Base-by-base conservation (phyloP, 2,888 invertebrate species). In the Rotaria magnacalcarata region DNA sequence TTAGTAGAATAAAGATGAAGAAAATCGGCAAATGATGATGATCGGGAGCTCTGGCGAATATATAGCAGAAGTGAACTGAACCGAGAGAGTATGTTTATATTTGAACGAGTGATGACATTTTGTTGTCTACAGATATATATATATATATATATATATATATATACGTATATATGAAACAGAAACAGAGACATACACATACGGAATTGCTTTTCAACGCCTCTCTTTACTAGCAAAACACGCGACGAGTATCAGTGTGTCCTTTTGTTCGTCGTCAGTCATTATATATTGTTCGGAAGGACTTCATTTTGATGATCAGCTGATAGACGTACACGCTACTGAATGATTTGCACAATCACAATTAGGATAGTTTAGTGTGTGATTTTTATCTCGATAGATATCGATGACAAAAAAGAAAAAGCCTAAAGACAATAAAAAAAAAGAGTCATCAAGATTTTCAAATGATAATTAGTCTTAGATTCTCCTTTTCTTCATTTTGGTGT, bases 61-160 rank as follows among this genome's bases (percentile, higher is more conserved):
- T 67, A 67, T 67, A 8, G 19, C 67, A 34, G 34, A 67, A 67
- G 67, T 67, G 67, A 67, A 67, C 19, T 67, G 67, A 67, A 67
- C 67, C 67, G 67, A 67, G 19, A 67, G 67, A 67, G 19, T 34
- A 67, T 67, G 67, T 67, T 67, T 67, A 67, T 34, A 67, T 67
- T 67, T 67, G 67, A 67, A 67, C 67, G 67, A 67, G 67, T 67
- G 67, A 67, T 67, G 67, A 67, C 67, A 67, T 67, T 67, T 67
- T 67, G 67, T 67, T 67, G 67, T 67, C 67, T 67, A 67, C 67
- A 67, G 34, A 67, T 14, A 67, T 54, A 54, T 52, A 60, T 60
- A 14, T 27, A 67, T 67, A 67, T 14, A 67, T 54, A 54, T 52
- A 60, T 60, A 14, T 27, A 60, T 60, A 5, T 8, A 60, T 60